phyloP scores from a whole-genome alignment of 2,888 invertebrate genomes.

The Hirtodrosophila duncani region DNA sequence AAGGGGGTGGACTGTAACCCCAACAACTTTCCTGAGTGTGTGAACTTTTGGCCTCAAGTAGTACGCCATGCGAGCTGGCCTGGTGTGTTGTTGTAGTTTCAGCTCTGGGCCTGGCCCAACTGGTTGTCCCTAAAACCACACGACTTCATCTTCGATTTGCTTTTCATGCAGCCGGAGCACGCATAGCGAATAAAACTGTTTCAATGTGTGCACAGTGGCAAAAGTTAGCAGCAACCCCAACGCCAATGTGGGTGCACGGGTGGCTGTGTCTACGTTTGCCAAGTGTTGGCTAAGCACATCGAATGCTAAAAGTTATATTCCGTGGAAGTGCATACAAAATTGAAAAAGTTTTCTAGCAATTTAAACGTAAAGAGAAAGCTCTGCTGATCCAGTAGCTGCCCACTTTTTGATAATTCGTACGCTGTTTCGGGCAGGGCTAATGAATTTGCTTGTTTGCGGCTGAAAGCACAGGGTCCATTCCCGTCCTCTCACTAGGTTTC shows the following conservation, averaged over 20 bases:
- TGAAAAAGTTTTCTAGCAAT: conserved; percentile 59
- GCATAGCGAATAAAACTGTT: conserved; percentile 67
- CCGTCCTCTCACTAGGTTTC: not conserved
- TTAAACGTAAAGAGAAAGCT: conserved; percentile 22
- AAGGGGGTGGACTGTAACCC: too few relatives aligned
- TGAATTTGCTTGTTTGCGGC: conserved; percentile 58
- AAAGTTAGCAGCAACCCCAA: too few relatives aligned
- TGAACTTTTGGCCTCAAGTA: too few relatives aligned
- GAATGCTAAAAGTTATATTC: conserved; percentile 19
- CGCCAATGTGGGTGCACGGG: conserved; percentile 3
- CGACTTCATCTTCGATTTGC: conserved; percentile 66
- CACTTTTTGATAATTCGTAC: conserved; percentile 30
- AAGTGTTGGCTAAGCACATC: conserved; percentile 32
- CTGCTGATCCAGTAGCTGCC: conserved; percentile 1
- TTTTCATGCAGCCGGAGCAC: conserved; percentile 65
- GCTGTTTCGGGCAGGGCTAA: conserved; percentile 45
- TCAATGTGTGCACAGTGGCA: conserved; percentile 46
- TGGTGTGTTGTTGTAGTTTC: too few relatives aligned
- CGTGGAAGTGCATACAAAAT: conserved; percentile 48
- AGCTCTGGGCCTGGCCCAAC: conserved; percentile 3
- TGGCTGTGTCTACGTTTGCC: conserved; percentile 48
- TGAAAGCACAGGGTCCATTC: conserved; percentile 10
- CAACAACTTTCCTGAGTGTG: too few relatives aligned
- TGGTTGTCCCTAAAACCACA: conserved; percentile 20
- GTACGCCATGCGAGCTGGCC: too few relatives aligned